Conservation (phyloP, 2,888 invertebrate species). For the Pandemis heparana region DNA sequence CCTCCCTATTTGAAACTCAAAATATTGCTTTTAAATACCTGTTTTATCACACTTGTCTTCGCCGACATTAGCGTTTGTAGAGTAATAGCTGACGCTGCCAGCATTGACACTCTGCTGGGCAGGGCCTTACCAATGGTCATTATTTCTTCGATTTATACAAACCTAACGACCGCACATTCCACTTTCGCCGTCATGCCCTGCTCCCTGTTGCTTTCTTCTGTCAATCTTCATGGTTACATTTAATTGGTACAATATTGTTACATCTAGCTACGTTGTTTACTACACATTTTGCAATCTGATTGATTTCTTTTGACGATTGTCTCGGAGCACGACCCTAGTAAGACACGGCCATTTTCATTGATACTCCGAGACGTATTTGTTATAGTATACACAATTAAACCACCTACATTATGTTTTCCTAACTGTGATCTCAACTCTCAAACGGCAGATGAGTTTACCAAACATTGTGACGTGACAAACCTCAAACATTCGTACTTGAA, state of each 20-base stretch:
- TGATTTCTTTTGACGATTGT: conserved; percentile 39
- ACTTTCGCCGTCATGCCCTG: conserved; percentile 68
- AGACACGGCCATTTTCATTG: conserved; percentile 21
- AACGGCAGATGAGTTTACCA: conserved; percentile 35
- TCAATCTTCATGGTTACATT: conserved; percentile 66
- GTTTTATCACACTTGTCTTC: not conserved
- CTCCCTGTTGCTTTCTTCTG: conserved; percentile 71
- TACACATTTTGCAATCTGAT: conserved; percentile 45
- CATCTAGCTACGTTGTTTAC: conserved; percentile 49
- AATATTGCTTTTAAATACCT: not conserved
- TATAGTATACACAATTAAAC: conserved; percentile 28
- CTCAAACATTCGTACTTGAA: conserved; percentile 38
- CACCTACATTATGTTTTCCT: conserved; percentile 23
- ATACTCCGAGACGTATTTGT: conserved; percentile 17
- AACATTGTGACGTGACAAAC: conserved; percentile 32
- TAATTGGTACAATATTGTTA: conserved; percentile 71
- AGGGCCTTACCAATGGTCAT: conserved; percentile 52
- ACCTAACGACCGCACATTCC: conserved; percentile 60
- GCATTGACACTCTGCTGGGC: conserved; percentile 57
- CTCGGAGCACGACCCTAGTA: conserved; percentile 27
- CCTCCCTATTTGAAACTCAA: no score
- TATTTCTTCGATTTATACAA: conserved; percentile 60
- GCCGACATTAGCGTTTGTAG: conserved; percentile 23
- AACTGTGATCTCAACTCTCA: conserved; percentile 29
- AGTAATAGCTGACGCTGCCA: conserved; percentile 44